Conservation (phyloP, 2,797 vertebrate genomes). For the Enteromius argenteus region DNA sequence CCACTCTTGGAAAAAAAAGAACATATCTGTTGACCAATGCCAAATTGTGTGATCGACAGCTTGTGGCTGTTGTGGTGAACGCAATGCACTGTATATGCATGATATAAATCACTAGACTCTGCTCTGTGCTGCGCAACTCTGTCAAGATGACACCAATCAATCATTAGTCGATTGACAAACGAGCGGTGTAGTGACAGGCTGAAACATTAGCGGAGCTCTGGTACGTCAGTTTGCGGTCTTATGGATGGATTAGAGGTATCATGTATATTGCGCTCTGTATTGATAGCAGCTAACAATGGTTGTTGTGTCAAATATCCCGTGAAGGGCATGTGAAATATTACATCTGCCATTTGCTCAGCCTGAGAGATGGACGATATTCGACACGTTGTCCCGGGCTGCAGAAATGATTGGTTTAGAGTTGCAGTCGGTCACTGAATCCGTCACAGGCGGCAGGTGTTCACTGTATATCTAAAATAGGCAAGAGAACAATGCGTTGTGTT, state of each 20-base stretch:
- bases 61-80: slow-evolving; percentile 1
- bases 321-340: slow-evolving; percentile 42
- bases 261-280: slow-evolving; percentile 40
- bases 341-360: slow-evolving; percentile 39
- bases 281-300: slow-evolving; percentile 49
- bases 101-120: slow-evolving; percentile 31
- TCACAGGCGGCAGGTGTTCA: slow-evolving; percentile 35
- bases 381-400: slow-evolving; percentile 9
- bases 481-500: slow-evolving; percentile 23
- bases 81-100: slow-evolving; percentile 1
- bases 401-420: slow-evolving; percentile 38
- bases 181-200: slow-evolving; percentile 17
- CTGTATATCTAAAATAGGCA: slow-evolving; percentile 23
- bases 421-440: slow-evolving; percentile 27
- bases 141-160: slow-evolving; percentile 35
- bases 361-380: slow-evolving; percentile 28
- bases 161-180: slow-evolving; percentile 31
- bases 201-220: slow-evolving; percentile 36
- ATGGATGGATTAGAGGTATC: slow-evolving; percentile 44
- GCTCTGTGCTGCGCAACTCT: neutral
- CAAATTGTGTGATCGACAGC: neutral
- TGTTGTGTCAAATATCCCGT: slow-evolving; percentile 47
- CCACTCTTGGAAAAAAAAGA: neutral
- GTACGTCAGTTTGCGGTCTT: slow-evolving; percentile 28
- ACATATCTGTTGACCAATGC: neutral